Base-by-base conservation (phyloP, 2,888 invertebrate species). In the Drosophila kambysellisi region DNA sequence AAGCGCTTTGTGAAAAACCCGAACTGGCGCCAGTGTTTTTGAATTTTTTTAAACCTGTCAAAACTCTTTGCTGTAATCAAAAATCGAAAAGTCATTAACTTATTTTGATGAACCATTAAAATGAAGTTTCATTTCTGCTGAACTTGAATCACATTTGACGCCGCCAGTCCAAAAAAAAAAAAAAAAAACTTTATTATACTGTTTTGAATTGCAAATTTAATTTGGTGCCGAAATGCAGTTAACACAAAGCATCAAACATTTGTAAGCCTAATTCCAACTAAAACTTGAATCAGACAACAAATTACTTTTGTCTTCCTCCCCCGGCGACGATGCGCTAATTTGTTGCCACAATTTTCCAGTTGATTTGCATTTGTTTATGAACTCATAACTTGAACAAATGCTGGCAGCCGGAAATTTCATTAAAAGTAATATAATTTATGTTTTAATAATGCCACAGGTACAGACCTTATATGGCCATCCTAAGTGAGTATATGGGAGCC, bases 341-440 rank as follows among this genome's bases (percentile, higher is more conserved):
- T 85, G 84, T 77, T 88, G 82, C 75, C 83, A 88, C 88, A 76
- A 84, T 88, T 89, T 85, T 84, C 82, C 85, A 76, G 50, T 67
- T 82, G 64, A 89, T 85, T 85, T 88, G 80, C 85, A 85, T 85
- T 81, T 87, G 83, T 74, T 89, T 85, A 90, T 88, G 81, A 90
- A 90, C 86, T 77, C 79, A 90, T 90, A 90, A 90, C 80, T 73
- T 62, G 52, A 64, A 63, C 41, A 17, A 69, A 69, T 62, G 76
- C 58, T 70, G 72, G 70, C 82, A 25, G 70, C 58, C 88, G 89
- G 85, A 89, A 89, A 89, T 88, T 82, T 87, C 84, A 84, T 73
- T 74, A 69, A 82, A 74, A 69, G 67, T 62, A 84, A 84, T 89
- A 85, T 89, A 78, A 89, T 85, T 85, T 88, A 85, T 85, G 89